Conservation (phyloP, 2,888 invertebrate genomes). For the Lycia hirtaria region DNA sequence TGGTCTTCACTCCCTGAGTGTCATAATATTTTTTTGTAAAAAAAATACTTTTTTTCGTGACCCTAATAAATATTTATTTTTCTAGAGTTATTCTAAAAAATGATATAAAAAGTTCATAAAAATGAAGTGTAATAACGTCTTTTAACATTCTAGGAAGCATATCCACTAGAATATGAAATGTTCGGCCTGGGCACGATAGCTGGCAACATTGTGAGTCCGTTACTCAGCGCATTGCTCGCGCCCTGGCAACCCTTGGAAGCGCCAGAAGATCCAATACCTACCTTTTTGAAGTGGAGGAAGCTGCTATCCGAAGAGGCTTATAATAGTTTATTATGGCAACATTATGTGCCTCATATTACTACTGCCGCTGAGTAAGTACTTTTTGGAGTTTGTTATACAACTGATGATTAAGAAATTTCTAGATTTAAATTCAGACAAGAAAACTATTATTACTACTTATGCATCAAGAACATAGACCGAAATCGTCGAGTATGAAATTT, state of each 20-base stretch:
- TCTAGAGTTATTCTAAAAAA: too few relatives aligned
- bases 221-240: constrained; percentile 90
- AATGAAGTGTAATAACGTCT: too few relatives aligned
- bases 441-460: too few relatives aligned
- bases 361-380: constrained; percentile 88
- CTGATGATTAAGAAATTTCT: too few relatives aligned
- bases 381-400: neutral
- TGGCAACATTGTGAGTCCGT: constrained; percentile 92
- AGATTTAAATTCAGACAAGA: too few relatives aligned
- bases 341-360: constrained; percentile 94
- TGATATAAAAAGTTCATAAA: too few relatives aligned
- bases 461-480: too few relatives aligned
- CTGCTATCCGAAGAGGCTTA: constrained; percentile 89
- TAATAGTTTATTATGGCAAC: constrained; percentile 94
- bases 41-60: too few relatives aligned
- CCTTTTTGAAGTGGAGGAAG: constrained; percentile 89
- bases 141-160: constrained; percentile 68
- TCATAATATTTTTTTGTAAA: too few relatives aligned
- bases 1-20: too few relatives aligned
- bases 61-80: too few relatives aligned
- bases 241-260: constrained; percentile 92
- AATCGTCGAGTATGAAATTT: too few relatives aligned
- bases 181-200: constrained; percentile 94
- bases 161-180: constrained; percentile 89
- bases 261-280: constrained; percentile 87